A percentile compares a stretch with the other conserved stretches of the same genome.
phyloP scores from a whole-genome alignment of 2,113 vertebrate species.

The Toxotes chatareus region DNA sequence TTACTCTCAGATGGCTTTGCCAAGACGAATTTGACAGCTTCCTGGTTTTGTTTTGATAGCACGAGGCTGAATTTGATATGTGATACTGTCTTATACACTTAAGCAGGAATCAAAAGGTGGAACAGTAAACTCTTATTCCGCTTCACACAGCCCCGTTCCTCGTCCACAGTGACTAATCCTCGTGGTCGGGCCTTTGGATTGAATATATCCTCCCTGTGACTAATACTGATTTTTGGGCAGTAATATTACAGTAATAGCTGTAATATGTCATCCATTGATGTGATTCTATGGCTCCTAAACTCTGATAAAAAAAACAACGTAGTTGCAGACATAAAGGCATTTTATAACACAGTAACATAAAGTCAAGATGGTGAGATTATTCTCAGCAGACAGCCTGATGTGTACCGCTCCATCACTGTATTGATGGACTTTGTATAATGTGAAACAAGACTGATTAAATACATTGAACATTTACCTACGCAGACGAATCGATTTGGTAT shows the following conservation, averaged over 20 bases:
- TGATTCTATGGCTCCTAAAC: slow-evolving; percentile 31
- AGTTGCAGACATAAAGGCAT: background rate
- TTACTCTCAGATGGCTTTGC: slow-evolving; percentile 31
- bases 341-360: slow-evolving; percentile 27
- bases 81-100: slow-evolving; percentile 50
- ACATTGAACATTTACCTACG: slow-evolving; percentile 23
- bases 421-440: slow-evolving; percentile 48
- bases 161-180: slow-evolving; percentile 60
- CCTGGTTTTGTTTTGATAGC: slow-evolving; percentile 60
- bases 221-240: slow-evolving; percentile 58
- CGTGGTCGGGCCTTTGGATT: slow-evolving; percentile 14
- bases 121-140: slow-evolving; percentile 59
- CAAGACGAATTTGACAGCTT: slow-evolving; percentile 58
- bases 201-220: slow-evolving; percentile 46
- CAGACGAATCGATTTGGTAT: slow-evolving; percentile 55
- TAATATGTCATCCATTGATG: slow-evolving; percentile 24
- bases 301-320: slow-evolving; percentile 1
- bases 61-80: slow-evolving; percentile 56
- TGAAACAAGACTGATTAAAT: slow-evolving; percentile 55
- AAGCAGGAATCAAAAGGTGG: slow-evolving; percentile 59
- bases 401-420: slow-evolving; percentile 28
- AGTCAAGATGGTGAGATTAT: slow-evolving; percentile 17
- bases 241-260: slow-evolving; percentile 1
- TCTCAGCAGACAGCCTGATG: slow-evolving; percentile 26
- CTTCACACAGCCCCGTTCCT: slow-evolving; percentile 27